Conservation (phyloP, 1,140 invertebrate genomes). For the Carcinoscorpius rotundicauda region DNA sequence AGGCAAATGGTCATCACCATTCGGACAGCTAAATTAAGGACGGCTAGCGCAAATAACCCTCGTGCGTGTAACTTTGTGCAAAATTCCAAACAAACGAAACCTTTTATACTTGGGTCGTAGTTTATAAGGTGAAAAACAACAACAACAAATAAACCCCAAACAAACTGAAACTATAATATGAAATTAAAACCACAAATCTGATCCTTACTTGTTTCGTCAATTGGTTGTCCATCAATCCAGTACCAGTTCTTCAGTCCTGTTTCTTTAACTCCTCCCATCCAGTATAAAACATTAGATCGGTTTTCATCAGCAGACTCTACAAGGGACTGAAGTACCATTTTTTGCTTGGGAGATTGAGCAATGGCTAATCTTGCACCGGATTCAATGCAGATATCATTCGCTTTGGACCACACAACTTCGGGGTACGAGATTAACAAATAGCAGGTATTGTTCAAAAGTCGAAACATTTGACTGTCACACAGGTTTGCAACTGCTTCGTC, state of each 20-base stretch:
- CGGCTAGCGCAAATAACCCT: too few species aligned
- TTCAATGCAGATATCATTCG: constrained; percentile 53
- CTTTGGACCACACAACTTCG: constrained; percentile 55
- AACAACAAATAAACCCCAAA: too few species aligned
- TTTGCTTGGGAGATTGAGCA: constrained; percentile 13
- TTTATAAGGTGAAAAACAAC: too few species aligned
- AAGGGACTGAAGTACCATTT: constrained; percentile 47
- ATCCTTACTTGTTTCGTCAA: too few species aligned
- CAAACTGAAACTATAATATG: too few species aligned
- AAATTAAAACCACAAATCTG: too few species aligned
- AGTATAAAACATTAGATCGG: constrained; percentile 50
- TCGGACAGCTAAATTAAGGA: too few species aligned
- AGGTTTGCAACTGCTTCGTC: too few species aligned
- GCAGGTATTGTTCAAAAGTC: constrained; percentile 32
- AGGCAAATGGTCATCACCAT: too few species aligned
- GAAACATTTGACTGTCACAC: constrained; percentile 22
- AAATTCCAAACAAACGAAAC: too few species aligned
- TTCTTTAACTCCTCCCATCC: constrained; percentile 42
- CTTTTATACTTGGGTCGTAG: too few species aligned
- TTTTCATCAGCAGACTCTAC: constrained; percentile 51
- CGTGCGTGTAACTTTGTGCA: too few species aligned
- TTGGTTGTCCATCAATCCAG: constrained; percentile 45
- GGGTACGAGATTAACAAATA: constrained; percentile 58
- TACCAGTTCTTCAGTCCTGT: constrained; percentile 29
- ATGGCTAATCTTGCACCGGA: constrained; percentile 34